Conservation (phyloP, 92 coral and sea anemone species). For the Blastomussa wellsi region DNA sequence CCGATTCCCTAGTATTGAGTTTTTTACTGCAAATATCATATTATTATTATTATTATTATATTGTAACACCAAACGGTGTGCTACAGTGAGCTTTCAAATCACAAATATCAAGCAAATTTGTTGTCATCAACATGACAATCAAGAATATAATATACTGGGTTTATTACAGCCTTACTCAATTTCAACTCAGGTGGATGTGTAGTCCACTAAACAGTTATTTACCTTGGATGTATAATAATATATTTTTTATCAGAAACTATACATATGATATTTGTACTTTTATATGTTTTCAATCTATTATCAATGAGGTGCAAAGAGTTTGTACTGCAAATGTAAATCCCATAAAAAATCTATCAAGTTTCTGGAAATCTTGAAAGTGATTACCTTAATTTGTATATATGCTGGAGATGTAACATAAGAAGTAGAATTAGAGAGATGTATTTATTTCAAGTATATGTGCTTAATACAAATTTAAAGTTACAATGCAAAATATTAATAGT, state of each 20-base stretch:
- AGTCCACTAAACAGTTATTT: slow-evolving; percentile 14
- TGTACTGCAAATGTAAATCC: not conserved
- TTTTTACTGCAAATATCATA: too few species aligned
- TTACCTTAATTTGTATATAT: not conserved
- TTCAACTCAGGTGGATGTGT: not conserved
- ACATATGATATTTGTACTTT: slow-evolving; percentile 23
- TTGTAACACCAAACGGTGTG: not conserved
- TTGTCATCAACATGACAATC: not conserved
- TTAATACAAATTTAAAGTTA: not conserved
- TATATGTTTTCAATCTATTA: not conserved
- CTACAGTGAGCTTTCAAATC: not conserved
- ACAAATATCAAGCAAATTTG: not conserved
- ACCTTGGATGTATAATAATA: slow-evolving; percentile 21
- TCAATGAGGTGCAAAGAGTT: not conserved
- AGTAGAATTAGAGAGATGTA: slow-evolving; percentile 29
- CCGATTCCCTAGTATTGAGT: too few species aligned
- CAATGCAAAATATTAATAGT: not conserved
- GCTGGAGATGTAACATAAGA: slow-evolving; percentile 19
- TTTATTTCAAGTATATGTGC: slow-evolving; percentile 26
- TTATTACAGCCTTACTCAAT: not conserved
- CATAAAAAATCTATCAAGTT: not conserved
- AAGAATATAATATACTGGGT: not conserved
- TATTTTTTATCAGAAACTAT: slow-evolving; percentile 27
- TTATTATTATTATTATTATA: not conserved
- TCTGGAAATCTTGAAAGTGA: not conserved